Conservation (phyloP, 92 coral and sea anemone species). For the Zoanthus sansibaricus region DNA sequence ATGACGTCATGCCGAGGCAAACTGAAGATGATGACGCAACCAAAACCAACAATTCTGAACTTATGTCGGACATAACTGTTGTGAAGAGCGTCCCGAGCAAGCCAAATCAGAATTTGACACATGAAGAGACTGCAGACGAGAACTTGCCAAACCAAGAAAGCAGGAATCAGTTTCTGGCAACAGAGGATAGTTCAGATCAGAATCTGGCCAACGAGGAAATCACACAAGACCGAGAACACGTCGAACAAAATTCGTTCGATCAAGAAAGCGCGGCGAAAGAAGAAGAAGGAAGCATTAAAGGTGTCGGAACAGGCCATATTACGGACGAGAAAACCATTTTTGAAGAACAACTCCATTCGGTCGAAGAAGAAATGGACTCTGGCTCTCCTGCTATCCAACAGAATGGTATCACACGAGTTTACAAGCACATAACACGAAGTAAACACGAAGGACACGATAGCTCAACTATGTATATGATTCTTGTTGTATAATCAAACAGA, state of each 20-base stretch:
- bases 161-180: not conserved
- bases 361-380: not conserved
- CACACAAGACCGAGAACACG: not conserved
- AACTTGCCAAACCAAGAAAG: not conserved
- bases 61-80: not conserved
- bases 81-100: not conserved
- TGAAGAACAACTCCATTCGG: not conserved
- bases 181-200: not conserved
- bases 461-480: constrained; percentile 4
- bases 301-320: not conserved
- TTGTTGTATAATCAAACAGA: constrained; percentile 3
- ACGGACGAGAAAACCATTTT: not conserved
- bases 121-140: not conserved
- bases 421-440: not conserved
- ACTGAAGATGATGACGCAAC: not conserved
- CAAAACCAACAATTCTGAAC: not conserved
- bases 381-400: not conserved
- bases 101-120: not conserved
- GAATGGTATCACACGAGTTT: not conserved
- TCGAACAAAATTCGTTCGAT: not conserved
- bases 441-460: not conserved
- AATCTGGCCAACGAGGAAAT: not conserved
- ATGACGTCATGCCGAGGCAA: not conserved
- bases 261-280: not conserved
- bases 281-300: no score